Evolutionary conservation across 2,113 vertebrate genomes (phyloP), one percentile per base, ranked within the genome.

Genomic region (Hippolais icterina): DNA sequence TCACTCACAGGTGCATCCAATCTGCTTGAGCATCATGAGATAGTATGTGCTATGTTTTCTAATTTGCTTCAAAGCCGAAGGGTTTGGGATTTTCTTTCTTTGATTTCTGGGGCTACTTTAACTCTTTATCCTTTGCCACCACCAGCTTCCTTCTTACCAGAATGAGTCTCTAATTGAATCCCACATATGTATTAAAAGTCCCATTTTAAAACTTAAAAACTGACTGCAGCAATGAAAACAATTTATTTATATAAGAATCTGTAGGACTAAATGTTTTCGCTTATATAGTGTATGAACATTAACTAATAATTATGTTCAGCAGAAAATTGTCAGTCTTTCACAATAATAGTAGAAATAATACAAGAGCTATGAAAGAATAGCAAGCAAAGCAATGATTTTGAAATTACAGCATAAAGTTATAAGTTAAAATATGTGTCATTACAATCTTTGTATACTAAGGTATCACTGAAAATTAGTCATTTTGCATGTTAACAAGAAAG

Each of bases 241-340:
- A 19, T 28, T 88, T 94, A 93, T 77, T 92, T 89, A 54, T 78
- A 83, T 83, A 92, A 93, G 92, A 93, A 93, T 75, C 27, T 70
- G 81, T 95, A 95, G 66, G 56, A 94, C 33, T n/a, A 88, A 96
- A 64, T 92, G 69, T 97, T 97, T 95, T 76, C 84, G 89, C 57
- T 94, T 95, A 91, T 35, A 92, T 37, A 68, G 47, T 83, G 37
- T 92, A 79, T 87, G 70, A 97, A 69, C 94, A 83, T 91, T 97
- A 95, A 83, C 82, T 97, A 95, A 92, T 94, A 95, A 96, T 96
- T 97, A 96, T 88, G 94, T 97, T 97, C 90, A 65, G 70, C 81
- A 88, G 93, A 98, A 96, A 94, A 84, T 92, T 96, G 84, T 95
- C 96, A 97, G 65, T 96, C 92, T 97, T 96, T 94, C 75, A 88